phyloP scores from a whole-genome alignment of 2,797 vertebrate genomes.

The Heliangelus exortis region DNA sequence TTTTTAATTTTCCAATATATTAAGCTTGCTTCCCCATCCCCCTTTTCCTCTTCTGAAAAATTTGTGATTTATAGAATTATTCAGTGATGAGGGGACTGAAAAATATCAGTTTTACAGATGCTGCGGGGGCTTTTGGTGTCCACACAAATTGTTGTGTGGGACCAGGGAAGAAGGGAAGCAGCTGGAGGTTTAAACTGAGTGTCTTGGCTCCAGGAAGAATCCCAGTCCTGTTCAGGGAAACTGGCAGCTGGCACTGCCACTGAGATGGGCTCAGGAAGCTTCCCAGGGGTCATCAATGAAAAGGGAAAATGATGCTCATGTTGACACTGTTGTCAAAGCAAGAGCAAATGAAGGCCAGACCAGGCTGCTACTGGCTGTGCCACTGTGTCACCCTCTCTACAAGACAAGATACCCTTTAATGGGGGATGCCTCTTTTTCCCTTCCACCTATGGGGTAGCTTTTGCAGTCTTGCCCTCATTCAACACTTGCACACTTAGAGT shows the following conservation, averaged over 20 bases:
- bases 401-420: background rate
- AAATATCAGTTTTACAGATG: background rate
- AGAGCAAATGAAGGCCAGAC: background rate
- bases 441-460: background rate
- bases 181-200: background rate
- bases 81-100: background rate
- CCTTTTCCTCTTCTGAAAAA: background rate
- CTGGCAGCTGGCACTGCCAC: background rate
- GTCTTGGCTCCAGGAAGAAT: background rate
- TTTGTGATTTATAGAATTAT: background rate
- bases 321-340: background rate
- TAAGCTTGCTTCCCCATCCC: background rate
- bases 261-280: background rate
- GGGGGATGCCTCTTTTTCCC: background rate
- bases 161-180: background rate
- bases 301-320: background rate
- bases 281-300: background rate
- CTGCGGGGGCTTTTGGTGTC: background rate
- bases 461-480: background rate
- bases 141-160: background rate
- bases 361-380: background rate
- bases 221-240: background rate
- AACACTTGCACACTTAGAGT: background rate
- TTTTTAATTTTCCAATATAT: conserved; percentile 43
- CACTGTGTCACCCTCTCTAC: background rate